Base-by-base conservation (phyloP, 1,140 invertebrate genomes). In the Pseudomyrmex sp. region DNA sequence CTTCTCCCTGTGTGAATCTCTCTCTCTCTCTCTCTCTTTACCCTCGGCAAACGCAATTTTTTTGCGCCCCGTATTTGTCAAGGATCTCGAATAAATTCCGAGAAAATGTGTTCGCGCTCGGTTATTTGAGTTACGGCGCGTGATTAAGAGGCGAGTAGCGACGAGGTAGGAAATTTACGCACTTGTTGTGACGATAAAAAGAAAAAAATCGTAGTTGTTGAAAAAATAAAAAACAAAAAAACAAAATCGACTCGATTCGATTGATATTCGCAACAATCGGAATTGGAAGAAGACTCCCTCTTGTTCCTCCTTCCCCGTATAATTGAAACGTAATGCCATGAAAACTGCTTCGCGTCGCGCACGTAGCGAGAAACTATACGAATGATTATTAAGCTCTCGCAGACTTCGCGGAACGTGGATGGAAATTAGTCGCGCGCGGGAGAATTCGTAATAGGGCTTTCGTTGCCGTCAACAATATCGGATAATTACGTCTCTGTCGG, bases 391-490 rank as follows among this genome's bases (percentile, higher is more conserved):
- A 59, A 70, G 8, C 76, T 26, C 35, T 35, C 52, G n/a, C 44
- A 26, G 74, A 77, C 63, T 68, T 68, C 8, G 61, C 61, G 48
- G 48, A 76, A 76, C 74, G 74, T 56, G 76, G 54, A 46, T 59
- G 76, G 23, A 80, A 35, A 80, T 80, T 80, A 80, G 54, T 80
- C 66, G 52, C 72, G 79, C 59, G 44, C 70, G 73, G 75, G 59
- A 87, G 75, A 85, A 61, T 87, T 87, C 83, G 73, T 88, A 88
- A 88, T 88, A 56, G 84, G 62, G 75, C 72, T 77, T 74, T 88
- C 87, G 74, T 77, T 88, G 85, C 75, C 85, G 48, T 87, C 79
- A 89, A 89, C 87, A 85, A 89, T 88, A 84, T 89, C 85, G 73
- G 88, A 89, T 89, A 89, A 89, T 89, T 89, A 85, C 73, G 76